Percentiles rank a stretch among this genome's conserved stretches.
Evolutionary conservation across 2,797 vertebrate genomes (phyloP).

Genomic region (Gambelia wislizenii): DNA sequence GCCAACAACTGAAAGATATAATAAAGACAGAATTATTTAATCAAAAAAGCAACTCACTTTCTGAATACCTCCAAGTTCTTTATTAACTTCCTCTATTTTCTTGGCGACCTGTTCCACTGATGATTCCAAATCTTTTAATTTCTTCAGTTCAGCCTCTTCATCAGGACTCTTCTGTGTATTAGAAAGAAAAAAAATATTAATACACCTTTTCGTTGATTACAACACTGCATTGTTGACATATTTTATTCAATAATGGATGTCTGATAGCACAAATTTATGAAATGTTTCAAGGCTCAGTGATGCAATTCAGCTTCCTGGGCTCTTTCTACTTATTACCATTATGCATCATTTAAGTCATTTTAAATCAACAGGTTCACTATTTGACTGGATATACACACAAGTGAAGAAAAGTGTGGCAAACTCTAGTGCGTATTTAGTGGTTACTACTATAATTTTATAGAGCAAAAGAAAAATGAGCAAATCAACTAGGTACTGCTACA

Average conservation of each 20-base stretch:
- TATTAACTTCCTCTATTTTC: slow-evolving; percentile 91
- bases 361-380: neutral
- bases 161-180: slow-evolving; percentile 91
- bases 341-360: neutral
- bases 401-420: neutral
- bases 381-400: slow-evolving; percentile 9
- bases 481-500: neutral
- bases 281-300: neutral
- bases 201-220: slow-evolving; percentile 43
- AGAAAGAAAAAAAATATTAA: slow-evolving; percentile 47
- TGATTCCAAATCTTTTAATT: slow-evolving; percentile 95
- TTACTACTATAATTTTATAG: neutral
- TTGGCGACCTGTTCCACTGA: slow-evolving; percentile 90
- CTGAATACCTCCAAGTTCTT: slow-evolving; percentile 92
- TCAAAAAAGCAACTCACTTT: slow-evolving; percentile 82
- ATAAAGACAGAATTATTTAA: neutral
- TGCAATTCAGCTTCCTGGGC: neutral
- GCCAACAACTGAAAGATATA: neutral
- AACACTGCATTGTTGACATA: slow-evolving; percentile 34
- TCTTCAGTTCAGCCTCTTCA: slow-evolving; percentile 94
- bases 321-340: neutral
- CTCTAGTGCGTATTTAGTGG: neutral
- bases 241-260: neutral
- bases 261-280: neutral
- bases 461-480: neutral